Percentiles rank a stretch among this genome's conserved stretches.
These are phyloP conservation scores for Podilymbus podiceps DNA, from an alignment of 2,113 vertebrate genomes.

Conservation along the genomic window DNA sequence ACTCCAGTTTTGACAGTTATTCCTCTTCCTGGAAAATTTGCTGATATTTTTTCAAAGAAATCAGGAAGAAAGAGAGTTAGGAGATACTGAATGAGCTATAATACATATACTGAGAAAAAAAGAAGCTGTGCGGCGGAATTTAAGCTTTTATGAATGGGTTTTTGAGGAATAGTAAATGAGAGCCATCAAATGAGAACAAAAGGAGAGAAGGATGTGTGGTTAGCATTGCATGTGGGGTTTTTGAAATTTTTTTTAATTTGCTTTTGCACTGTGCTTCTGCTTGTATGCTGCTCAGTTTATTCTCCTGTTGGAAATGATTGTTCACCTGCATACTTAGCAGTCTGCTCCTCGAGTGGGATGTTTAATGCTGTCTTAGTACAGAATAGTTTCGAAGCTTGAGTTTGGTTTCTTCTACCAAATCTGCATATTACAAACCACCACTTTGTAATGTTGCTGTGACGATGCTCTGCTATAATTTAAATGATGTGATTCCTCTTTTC, in stretches of 20 bases:
- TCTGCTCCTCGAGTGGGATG: not conserved
- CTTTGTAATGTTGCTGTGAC: not conserved
- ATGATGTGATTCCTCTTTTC: not conserved
- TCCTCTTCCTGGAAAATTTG: not conserved
- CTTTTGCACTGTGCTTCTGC: not conserved
- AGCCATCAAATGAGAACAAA: not conserved
- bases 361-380: not conserved
- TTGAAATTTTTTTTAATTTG: not conserved
- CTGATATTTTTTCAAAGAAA: not conserved
- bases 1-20: conserved; percentile 35
- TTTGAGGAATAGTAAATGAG: not conserved
- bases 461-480: not conserved
- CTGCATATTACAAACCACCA: not conserved
- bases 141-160: not conserved
- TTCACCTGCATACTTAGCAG: not conserved
- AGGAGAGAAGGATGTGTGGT: not conserved
- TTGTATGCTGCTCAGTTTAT: not conserved
- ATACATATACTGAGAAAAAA: not conserved
- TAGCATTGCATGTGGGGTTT: too few species aligned
- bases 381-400: not conserved
- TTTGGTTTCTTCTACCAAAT: not conserved
- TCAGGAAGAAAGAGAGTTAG: not conserved
- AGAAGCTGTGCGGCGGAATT: not conserved
- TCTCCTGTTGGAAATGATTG: not conserved
- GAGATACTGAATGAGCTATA: not conserved